Base-by-base conservation (phyloP, 2,888 invertebrate species). In the Opisthograptis luteolata region DNA sequence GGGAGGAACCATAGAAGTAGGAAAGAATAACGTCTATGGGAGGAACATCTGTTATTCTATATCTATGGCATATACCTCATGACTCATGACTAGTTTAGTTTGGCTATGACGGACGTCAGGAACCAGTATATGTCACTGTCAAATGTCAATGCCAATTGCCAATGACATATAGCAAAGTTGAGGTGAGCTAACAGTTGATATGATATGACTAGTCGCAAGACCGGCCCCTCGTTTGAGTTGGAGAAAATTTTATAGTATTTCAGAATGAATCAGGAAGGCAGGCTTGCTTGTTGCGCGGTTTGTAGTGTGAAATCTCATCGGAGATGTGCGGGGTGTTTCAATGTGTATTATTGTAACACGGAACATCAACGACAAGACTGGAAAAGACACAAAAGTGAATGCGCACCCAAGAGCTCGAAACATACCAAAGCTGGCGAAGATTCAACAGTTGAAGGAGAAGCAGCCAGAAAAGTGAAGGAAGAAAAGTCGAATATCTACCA, bases 331-430 rank as follows among this genome's bases (percentile, higher is more conserved):
- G 93, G 94, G 64, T 97, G 97, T 79, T 94, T 94, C 73, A 84
- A 82, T 52, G 92, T 93, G 39, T 94, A 93, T 81, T 97, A 97
- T 81, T 97, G 96, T 84, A 94, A 94, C 52, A 94, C 93, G 64
- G 94, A 94, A 57, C 96, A 97, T 79, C 96, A 96, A 82, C 93
- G 92, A 58, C 88, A 93, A 68, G 95, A 96, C 76, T 96, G 96
- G 96, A 94, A 93, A 73, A 91, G 88, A 61, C 96, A 97, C 74
- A 96, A 94, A 87, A 83, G 81, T 62, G 87, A 91, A 64, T 94
- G 94, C 76, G 80, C 82, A 40, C 80, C 81, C 25, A 83, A 81
- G 63, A 75, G 56, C 58, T 58, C 74, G 50, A 79, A 77, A 68
- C 78, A 66, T 52, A 71, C 76, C 64, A 79, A 73, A 70, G 70